Evolutionary conservation across 2,113 vertebrate species (phyloP).

Genomic region (Mionectes macconnelli): DNA sequence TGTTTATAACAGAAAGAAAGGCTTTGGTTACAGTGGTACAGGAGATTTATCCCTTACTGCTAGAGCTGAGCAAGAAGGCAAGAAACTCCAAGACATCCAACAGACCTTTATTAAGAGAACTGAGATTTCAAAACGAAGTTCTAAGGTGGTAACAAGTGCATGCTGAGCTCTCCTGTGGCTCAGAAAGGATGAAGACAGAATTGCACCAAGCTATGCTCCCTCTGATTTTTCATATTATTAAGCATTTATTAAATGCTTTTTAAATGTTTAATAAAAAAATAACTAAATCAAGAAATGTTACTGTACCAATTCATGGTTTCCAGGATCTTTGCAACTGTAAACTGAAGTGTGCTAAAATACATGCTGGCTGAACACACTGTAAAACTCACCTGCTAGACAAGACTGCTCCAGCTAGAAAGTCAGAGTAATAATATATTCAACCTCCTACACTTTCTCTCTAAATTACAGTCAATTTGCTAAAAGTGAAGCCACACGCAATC

Average conservation of each 20-base stretch:
- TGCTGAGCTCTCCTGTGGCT: rapidly evolving
- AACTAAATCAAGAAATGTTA: not conserved
- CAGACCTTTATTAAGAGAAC: not conserved
- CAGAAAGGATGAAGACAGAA: no score
- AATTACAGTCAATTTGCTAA: conserved; percentile 46
- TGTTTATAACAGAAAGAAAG: not conserved
- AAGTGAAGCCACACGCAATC: not conserved
- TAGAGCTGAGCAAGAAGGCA: not conserved
- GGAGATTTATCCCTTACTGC: not conserved
- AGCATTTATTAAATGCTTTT: not conserved
- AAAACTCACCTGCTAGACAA: conserved; percentile 35
- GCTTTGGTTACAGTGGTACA: not conserved
- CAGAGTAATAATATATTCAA: conserved; percentile 18
- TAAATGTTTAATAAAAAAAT: not conserved
- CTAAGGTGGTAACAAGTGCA: not conserved
- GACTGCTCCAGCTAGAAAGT: not conserved
- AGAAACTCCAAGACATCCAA: not conserved
- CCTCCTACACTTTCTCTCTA: conserved; percentile 19
- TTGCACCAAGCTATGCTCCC: rapidly evolving
- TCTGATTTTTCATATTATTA: not conserved
- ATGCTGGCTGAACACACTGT: not conserved
- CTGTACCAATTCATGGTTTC: not conserved
- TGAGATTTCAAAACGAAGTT: not conserved
- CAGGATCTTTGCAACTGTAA: not conserved
- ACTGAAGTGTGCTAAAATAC: not conserved